These are phyloP conservation scores for Lycaena phlaeas DNA, from an alignment of 2,888 invertebrate genomes.

Conservation along the genomic window DNA sequence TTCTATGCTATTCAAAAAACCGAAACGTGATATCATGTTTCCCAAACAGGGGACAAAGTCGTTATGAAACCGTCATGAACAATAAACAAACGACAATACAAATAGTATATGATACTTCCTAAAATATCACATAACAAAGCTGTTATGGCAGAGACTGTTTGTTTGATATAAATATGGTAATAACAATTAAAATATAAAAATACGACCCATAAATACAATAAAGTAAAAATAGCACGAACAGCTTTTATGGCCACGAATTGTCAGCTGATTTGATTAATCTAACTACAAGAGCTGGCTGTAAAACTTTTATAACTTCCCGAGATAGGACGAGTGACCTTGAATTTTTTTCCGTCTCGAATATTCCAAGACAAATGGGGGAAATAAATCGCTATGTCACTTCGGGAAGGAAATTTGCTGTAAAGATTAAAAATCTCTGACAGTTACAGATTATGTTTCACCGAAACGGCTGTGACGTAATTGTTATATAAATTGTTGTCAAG, in stretches of 20 bases:
- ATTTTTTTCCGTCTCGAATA: neutral
- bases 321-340: neutral
- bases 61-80: too few species aligned
- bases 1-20: too few species aligned
- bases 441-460: neutral
- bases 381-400: neutral
- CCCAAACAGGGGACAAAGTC: too few species aligned
- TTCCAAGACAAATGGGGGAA: slow-evolving; percentile 1
- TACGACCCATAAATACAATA: too few species aligned
- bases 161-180: too few species aligned
- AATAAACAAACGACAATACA: too few species aligned
- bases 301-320: slow-evolving; percentile 1
- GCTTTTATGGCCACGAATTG: neutral
- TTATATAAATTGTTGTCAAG: too few species aligned
- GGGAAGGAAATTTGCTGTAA: neutral
- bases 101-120: too few species aligned
- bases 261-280: neutral
- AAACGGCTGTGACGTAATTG: neutral
- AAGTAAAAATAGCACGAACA: neutral
- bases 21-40: too few species aligned
- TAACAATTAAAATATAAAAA: too few species aligned
- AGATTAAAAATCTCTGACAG: neutral
- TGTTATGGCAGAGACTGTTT: too few species aligned
- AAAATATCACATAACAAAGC: too few species aligned
- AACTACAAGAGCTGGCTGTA: neutral